A percentile compares a stretch with the other conserved stretches of the same genome.
phyloP scores from a whole-genome alignment of 2,113 vertebrate genomes.

The Salvelinus fontinalis region DNA sequence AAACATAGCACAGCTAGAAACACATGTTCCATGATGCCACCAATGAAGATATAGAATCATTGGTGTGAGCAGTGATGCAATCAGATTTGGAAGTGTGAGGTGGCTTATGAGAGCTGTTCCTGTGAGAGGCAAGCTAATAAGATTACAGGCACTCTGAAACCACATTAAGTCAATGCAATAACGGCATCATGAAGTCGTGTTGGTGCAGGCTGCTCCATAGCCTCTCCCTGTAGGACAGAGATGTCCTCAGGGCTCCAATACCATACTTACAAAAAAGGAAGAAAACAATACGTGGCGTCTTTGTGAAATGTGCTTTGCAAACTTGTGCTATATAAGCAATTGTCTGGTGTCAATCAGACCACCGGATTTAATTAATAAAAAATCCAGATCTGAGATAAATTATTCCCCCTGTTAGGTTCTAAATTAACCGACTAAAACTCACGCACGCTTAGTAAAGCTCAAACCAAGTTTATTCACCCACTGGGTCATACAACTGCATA shows the following conservation, averaged over 20 bases:
- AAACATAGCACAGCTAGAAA: neutral
- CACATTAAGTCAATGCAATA: constrained; percentile 8
- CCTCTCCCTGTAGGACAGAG: neutral
- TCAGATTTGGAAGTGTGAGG: neutral
- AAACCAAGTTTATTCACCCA: no score
- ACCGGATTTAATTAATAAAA: neutral
- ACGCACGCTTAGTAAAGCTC: no score
- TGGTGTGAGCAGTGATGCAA: constrained; percentile 2
- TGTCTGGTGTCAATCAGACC: neutral
- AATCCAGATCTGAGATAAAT: no score
- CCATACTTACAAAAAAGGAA: neutral
- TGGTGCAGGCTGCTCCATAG: neutral
- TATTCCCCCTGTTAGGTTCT: no score
- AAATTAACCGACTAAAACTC: no score
- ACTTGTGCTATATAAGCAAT: no score
- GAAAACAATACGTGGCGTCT: neutral
- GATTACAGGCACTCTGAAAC: constrained; percentile 17
- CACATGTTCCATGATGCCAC: neutral
- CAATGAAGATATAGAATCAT: neutral
- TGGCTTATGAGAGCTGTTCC: constrained; percentile 7
- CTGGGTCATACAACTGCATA: no score
- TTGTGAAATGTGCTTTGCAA: neutral
- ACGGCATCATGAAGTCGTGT: neutral
- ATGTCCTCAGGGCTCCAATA: neutral
- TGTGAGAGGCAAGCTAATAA: constrained; percentile 7